phyloP scores from a whole-genome alignment of 2,888 invertebrate genomes.

The Criorhina ranunculi region DNA sequence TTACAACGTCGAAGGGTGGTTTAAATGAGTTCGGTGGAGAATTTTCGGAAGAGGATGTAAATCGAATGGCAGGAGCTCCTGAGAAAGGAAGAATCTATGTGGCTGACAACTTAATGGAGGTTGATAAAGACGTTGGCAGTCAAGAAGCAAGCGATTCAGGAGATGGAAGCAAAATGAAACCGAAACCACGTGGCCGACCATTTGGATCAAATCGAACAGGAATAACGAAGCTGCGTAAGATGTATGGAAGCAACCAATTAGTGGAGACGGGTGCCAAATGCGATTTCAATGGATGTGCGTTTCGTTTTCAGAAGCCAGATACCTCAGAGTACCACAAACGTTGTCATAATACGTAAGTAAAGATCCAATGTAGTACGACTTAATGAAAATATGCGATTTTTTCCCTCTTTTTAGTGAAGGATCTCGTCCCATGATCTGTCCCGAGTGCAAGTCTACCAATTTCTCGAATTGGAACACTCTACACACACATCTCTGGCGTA shows the following conservation, averaged over 20 bases:
- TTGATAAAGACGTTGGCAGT: constrained; percentile 33
- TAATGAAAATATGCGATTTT: background rate
- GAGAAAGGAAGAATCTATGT: constrained; percentile 83
- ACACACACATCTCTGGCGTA: constrained; percentile 92
- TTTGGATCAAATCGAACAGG: constrained; percentile 82
- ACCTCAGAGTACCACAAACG: constrained; percentile 82
- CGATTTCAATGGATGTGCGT: constrained; percentile 82
- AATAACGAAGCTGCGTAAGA: constrained; percentile 79
- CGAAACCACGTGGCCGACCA: constrained; percentile 81
- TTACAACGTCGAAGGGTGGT: constrained; percentile 8
- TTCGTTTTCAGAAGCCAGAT: constrained; percentile 81
- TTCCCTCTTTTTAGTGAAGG: constrained; percentile 63
- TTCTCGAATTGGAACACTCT: constrained; percentile 87
- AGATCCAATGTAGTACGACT: background rate
- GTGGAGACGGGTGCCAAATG: constrained; percentile 81
- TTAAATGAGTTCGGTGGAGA: constrained; percentile 24
- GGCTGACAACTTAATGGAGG: constrained; percentile 82
- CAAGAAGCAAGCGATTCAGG: constrained; percentile 43
- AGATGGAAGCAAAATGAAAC: constrained; percentile 23
- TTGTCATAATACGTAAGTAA: constrained; percentile 81
- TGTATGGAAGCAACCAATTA: constrained; percentile 72
- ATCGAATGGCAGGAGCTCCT: constrained; percentile 57
- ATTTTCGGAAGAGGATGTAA: background rate
- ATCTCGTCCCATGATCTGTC: constrained; percentile 85
- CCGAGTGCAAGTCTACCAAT: constrained; percentile 86